Evolutionary conservation across 2,113 vertebrate genomes (phyloP).

Genomic region (Mesitornis unicolor): DNA sequence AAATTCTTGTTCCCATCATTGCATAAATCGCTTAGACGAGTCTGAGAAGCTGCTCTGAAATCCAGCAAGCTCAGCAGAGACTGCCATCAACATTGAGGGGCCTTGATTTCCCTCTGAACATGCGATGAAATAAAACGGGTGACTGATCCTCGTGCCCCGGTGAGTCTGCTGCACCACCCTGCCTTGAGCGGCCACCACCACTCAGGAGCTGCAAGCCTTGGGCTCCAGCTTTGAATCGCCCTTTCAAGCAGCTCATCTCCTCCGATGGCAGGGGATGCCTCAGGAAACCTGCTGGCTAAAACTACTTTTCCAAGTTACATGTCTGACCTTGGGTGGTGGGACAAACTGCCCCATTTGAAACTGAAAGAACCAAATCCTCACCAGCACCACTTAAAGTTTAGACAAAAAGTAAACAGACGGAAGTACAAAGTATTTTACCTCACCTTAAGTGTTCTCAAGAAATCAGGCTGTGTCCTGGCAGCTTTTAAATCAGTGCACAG

Average conservation of each 20-base stretch:
- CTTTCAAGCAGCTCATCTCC: neutral
- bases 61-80: neutral
- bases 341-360: neutral
- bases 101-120: neutral
- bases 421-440: neutral
- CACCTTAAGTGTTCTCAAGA: neutral
- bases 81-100: fast-evolving
- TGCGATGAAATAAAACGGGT: neutral
- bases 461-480: neutral
- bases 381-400: neutral
- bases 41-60: neutral
- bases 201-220: neutral
- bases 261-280: neutral
- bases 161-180: neutral
- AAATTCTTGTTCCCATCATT: neutral
- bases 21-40: neutral
- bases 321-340: neutral
- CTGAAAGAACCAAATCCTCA: neutral
- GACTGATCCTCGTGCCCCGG: fast-evolving
- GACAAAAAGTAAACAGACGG: neutral
- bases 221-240: neutral
- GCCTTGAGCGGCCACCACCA: neutral
- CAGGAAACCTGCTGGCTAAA: neutral
- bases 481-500: neutral
- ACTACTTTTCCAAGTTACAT: neutral